Conservation (phyloP, 1,140 invertebrate species). For the Chymomyza costata region DNA sequence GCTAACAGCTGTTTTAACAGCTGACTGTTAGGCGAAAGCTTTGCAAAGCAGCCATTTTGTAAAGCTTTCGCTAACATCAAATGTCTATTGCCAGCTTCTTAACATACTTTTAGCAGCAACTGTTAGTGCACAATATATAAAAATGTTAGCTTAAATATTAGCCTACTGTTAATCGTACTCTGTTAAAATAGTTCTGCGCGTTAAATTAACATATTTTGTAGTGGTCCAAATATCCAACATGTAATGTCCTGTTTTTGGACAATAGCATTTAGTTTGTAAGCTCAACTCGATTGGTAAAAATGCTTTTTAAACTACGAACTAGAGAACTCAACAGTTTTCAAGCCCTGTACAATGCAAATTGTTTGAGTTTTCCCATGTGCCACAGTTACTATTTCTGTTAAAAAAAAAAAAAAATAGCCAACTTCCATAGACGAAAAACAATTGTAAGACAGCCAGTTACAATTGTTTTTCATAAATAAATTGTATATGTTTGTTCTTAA, state of each 20-base stretch:
- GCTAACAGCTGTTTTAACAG: background rate
- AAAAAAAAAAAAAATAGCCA: background rate
- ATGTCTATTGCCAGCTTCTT: background rate
- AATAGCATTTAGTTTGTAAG: background rate
- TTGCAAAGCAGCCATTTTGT: constrained; percentile 63
- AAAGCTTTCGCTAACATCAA: too few species aligned
- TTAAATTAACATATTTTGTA: constrained; percentile 23
- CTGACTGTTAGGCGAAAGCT: constrained; percentile 16
- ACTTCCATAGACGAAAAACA: constrained; percentile 19
- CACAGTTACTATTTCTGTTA: background rate
- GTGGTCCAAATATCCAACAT: background rate
- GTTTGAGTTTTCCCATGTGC: constrained; percentile 2
- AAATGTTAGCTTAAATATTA: constrained; percentile 28
- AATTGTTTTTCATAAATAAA: constrained; percentile 27
- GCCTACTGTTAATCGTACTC: constrained; percentile 21
- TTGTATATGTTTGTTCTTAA: constrained; percentile 16
- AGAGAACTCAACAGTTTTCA: constrained; percentile 10
- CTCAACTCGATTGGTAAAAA: constrained; percentile 41
- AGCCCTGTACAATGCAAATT: constrained; percentile 49
- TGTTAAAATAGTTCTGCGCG: constrained; percentile 17
- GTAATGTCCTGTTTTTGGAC: background rate
- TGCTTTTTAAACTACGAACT: constrained; percentile 49
- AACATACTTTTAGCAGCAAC: constrained; percentile 4
- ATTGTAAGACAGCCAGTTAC: constrained; percentile 61
- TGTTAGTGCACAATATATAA: constrained; percentile 19